These are phyloP conservation scores for Corythornis cristatus DNA, from an alignment of 2,113 vertebrate genomes.

Conservation along the genomic window DNA sequence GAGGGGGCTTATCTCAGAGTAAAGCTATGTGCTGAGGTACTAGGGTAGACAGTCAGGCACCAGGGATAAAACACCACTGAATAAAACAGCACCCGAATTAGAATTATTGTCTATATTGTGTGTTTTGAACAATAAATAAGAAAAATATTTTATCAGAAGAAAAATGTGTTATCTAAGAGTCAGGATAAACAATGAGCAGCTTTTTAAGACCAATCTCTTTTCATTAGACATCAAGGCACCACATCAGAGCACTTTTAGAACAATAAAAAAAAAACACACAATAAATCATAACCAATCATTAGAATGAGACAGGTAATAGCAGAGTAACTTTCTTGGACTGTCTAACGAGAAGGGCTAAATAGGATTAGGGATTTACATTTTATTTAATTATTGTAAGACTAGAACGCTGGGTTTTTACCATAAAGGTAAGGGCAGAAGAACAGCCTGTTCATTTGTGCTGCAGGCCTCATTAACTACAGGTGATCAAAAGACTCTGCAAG, in stretches of 20 bases:
- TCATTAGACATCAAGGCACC: constrained; percentile 98
- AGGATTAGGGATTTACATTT: constrained; percentile 84
- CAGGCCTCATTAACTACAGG: constrained; percentile 78
- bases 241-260: constrained; percentile 86
- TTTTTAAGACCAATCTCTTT: constrained; percentile 87
- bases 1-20: constrained; percentile 92
- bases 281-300: constrained; percentile 87
- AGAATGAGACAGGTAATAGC: constrained; percentile 85
- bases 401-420: constrained; percentile 79
- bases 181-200: constrained; percentile 85
- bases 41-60: constrained; percentile 95
- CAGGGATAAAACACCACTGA: constrained; percentile 86
- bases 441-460: constrained; percentile 67
- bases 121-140: constrained; percentile 87
- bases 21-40: constrained; percentile 97
- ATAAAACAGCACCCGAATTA: constrained; percentile 84
- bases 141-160: constrained; percentile 94
- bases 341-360: constrained; percentile 77
- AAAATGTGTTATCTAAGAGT: constrained; percentile 92
- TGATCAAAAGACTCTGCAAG: constrained; percentile 70
- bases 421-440: constrained; percentile 78
- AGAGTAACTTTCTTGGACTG: constrained; percentile 80
- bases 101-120: constrained; percentile 83
- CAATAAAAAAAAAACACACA: constrained; percentile 81
- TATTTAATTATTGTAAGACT: constrained; percentile 80